Percentiles rank a stretch among this genome's conserved stretches.
phyloP scores from a whole-genome alignment of 1,140 invertebrate genomes.

The Calliopsis andreniformis region DNA sequence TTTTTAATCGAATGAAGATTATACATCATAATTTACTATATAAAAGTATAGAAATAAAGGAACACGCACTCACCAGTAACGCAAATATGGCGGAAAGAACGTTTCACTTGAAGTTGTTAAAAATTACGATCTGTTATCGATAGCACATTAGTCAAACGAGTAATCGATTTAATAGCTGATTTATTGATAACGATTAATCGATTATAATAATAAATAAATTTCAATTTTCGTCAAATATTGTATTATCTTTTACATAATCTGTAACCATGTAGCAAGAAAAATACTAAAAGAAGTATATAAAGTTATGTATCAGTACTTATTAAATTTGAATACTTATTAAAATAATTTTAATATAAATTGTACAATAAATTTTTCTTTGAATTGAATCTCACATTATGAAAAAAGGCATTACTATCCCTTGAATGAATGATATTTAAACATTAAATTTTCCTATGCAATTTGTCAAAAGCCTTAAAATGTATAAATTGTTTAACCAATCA shows the following conservation, averaged over 20 bases:
- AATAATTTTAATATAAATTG: no score
- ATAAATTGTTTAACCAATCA: conserved; percentile 7
- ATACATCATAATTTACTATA: not conserved
- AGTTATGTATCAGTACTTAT: no score
- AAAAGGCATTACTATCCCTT: no score
- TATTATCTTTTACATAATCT: not conserved
- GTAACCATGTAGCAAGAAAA: not conserved
- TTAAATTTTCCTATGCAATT: no score
- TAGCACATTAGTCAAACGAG: not conserved
- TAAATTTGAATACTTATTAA: no score
- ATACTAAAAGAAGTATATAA: not conserved
- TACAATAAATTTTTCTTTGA: no score
- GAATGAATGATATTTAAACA: no score
- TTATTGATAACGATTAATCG: not conserved
- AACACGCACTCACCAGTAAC: not conserved
- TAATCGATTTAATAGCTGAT: not conserved
- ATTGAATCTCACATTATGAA: no score
- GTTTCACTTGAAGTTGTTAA: not conserved
- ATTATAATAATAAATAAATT: not conserved
- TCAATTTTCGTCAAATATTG: not conserved
- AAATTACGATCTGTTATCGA: not conserved
- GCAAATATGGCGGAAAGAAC: not conserved
- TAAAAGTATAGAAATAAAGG: no score
- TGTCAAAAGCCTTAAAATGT: not conserved
- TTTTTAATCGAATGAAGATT: not conserved